Evolutionary conservation across 64 coral and sea anemone genomes (phyloP).

Genomic region (Stichodactyla helianthus): DNA sequence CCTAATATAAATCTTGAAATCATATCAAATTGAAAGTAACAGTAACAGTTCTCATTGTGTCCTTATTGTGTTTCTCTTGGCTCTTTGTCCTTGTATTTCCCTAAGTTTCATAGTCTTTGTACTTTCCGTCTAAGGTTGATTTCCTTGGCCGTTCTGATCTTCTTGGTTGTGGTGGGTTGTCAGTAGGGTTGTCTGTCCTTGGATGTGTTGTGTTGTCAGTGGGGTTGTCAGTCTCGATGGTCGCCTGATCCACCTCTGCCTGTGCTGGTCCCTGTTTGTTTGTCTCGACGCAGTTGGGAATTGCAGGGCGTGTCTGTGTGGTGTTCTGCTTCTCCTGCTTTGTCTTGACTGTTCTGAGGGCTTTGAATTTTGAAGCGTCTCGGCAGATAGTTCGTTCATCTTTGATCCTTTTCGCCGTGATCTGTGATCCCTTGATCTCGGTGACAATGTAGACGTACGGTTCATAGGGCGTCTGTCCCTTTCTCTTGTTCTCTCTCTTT

Average conservation of each 20-base stretch:
- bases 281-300: background rate
- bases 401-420: slow-evolving; percentile 17
- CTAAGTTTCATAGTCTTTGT: too few relatives aligned
- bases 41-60: too few relatives aligned
- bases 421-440: slow-evolving; percentile 9
- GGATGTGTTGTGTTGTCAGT: too few relatives aligned
- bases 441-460: slow-evolving; percentile 21
- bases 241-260: background rate
- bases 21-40: too few relatives aligned
- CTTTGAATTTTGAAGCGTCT: slow-evolving; percentile 19
- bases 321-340: background rate
- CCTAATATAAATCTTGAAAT: too few relatives aligned
- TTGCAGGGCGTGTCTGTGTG: background rate
- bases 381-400: background rate
- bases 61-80: too few relatives aligned
- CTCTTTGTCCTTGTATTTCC: too few relatives aligned
- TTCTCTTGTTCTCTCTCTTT: slow-evolving; percentile 51
- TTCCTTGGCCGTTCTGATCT: too few relatives aligned
- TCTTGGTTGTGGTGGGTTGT: too few relatives aligned
- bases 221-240: too few relatives aligned
- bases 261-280: slow-evolving; percentile 10
- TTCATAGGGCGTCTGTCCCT: slow-evolving; percentile 69
- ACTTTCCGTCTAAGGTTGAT: too few relatives aligned
- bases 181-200: too few relatives aligned
- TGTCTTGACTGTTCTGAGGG: background rate